Evolutionary conservation across 2,888 invertebrate genomes (phyloP), one percentile per base, ranked within the genome.

Genomic region (Synergus umbraculus): DNA sequence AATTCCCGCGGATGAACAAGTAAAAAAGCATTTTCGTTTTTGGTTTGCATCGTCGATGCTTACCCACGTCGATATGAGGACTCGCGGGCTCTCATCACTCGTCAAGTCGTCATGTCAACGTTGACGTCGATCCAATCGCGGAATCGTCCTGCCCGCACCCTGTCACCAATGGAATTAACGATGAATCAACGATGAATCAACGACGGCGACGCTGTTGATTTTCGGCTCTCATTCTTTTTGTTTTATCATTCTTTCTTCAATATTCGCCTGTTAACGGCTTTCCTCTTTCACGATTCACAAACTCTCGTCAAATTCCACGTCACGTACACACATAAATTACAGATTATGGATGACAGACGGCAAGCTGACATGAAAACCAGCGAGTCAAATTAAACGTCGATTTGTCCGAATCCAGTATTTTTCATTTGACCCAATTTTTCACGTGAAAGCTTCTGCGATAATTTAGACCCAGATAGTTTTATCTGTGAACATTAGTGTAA

Each of bases 41-140:
- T 85, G 85, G 86, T 85, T 86, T 83, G 86, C 83, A 85, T 87
- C 87, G 86, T 86, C 86, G 86, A 86, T 83, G 5, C 15, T 49
- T 15, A 15, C 15, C 49, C 15, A 49, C 5, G 87, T 87, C 86
- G 82, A 83, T 80, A 83, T 81, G 82, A 79, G 81, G 78, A 73
- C 64, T 67, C 79, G 79, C 54, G 58, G 76, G 65, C 66, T 73
- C 18, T 79, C 63, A 63, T 85, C 79, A 84, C 81, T 49, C 49
- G 49, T 49, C 15, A 49, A 49, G 49, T 86, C 83, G 85, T 83
- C 86, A 83, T 85, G 86, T 86, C 87, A 86, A 86, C 87, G 89
- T 88, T 87, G 86, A 85, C 86, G 85, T 85, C 87, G 88, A 88
- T 89, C 79, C 43, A 41, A 49, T 46, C 65, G 76, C 18, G 76